Evolutionary conservation across 1,140 invertebrate species (phyloP), one percentile per base, ranked within the genome.

Genomic region (Bactericera cockerelli): DNA sequence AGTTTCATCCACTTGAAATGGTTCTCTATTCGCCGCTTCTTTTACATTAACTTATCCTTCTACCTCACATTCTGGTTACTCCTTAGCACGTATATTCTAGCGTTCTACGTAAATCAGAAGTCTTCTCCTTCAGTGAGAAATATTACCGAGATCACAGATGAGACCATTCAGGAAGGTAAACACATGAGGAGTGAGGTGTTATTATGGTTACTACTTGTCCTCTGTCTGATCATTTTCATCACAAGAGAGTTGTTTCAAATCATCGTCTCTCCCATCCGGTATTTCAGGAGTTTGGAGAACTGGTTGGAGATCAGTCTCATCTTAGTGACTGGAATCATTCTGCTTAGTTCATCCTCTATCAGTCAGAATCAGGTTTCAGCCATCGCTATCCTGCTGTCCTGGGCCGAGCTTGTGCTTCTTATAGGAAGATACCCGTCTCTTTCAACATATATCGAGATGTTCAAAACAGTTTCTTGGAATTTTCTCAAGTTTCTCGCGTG

Each of bases 1-100:
- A 87, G 84, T 61, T 88, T 89, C 64, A 67, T 90, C 1, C 81
- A 83, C 66, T 72, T 89, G n/a, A 90, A 90, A 70, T 90, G 86
- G 85, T 77, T 83, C 65, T 75, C 80, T 59, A 81, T 89, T 59
- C 79, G 82, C 26, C 75, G 78, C n/a, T 72, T 86, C 10, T 84
- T 87, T 64, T 81, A 80, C 57, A 69, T 77, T 1, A 88, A 89
- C 68, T 78, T 88, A 24, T 66, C 77, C 1, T 78, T 87, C 62
- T 89, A 88, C 68, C 68, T 81, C 0, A 61, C 82, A 0, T 84
- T 88, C 66, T 84, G 82, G 66, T 59, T 81, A 1, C 72, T 81
- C 21, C 71, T 88, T 38, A 79, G 83, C 54, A 61, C 72, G 0
- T 84, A 86, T 62, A 81, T 85, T 16, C 70, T 86, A 56, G 68